A percentile compares a stretch with the other conserved stretches of the same genome.
phyloP scores from a whole-genome alignment of 2,113 vertebrate species.

The Campylomormyrus numenius region DNA sequence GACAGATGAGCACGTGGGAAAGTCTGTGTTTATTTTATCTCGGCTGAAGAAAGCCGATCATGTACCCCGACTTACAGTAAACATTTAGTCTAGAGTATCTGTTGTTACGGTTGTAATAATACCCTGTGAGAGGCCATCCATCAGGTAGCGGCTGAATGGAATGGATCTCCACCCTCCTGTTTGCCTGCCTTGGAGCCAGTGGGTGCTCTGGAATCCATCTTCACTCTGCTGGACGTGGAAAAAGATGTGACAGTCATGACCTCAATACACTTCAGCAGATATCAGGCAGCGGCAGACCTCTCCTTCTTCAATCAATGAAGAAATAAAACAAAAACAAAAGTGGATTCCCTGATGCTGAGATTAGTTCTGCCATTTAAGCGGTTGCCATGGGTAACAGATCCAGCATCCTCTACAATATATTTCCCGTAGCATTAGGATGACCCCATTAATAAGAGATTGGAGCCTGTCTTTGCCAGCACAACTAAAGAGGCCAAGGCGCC shows the following conservation, averaged over 20 bases:
- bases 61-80: neutral
- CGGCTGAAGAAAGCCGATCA: neutral
- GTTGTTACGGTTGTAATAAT: neutral
- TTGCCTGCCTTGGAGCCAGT: neutral
- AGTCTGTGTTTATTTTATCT: slow-evolving; percentile 1
- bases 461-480: neutral
- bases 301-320: neutral
- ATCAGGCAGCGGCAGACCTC: neutral
- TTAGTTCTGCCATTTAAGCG: neutral
- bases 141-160: neutral
- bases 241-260: neutral
- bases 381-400: neutral
- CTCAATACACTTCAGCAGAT: neutral
- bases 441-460: neutral
- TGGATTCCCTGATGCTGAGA: neutral
- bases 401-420: neutral
- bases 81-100: neutral
- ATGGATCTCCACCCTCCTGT: neutral
- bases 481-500: neutral
- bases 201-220: neutral
- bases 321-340: slow-evolving; percentile 7
- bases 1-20: neutral
- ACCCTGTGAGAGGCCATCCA: neutral
- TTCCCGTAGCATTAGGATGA: neutral
- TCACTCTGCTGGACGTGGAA: neutral